Conservation (phyloP, 2,888 invertebrate species). For the Mesoligia furuncula region DNA sequence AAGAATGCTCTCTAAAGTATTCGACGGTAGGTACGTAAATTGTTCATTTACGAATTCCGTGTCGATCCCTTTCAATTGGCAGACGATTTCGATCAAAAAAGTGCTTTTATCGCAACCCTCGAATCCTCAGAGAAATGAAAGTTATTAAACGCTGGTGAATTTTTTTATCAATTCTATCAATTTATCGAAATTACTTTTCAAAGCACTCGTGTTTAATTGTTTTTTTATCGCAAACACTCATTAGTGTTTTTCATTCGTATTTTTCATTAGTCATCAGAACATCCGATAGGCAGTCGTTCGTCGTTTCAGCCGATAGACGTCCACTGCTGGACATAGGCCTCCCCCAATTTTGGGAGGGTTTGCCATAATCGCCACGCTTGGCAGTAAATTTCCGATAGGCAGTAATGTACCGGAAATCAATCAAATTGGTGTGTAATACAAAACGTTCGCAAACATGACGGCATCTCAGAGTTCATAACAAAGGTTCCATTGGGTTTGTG, state of each 20-base stretch:
- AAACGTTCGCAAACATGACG: conserved; percentile 70
- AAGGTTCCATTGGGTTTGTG: conserved; percentile 49
- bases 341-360: too few relatives aligned
- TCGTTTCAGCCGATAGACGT: too few relatives aligned
- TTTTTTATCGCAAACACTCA: conserved; percentile 52
- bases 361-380: too few relatives aligned
- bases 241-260: conserved; percentile 37
- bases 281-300: conserved; percentile 24
- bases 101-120: conserved; percentile 56
- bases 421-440: conserved; percentile 69
- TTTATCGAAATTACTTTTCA: conserved; percentile 53
- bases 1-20: conserved; percentile 66
- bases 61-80: conserved; percentile 68
- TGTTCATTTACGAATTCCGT: conserved; percentile 69
- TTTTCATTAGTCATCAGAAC: conserved; percentile 40
- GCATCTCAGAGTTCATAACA: conserved; percentile 66
- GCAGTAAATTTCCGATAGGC: conserved; percentile 22
- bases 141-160: conserved; percentile 51
- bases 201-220: conserved; percentile 52
- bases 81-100: conserved; percentile 67
- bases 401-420: conserved; percentile 39
- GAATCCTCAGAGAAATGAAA: conserved; percentile 53
- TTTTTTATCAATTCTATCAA: conserved; percentile 54
- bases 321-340: too few relatives aligned
- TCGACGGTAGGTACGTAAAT: conserved; percentile 66